A percentile compares a stretch with the other conserved stretches of the same genome.
Evolutionary conservation across 2,113 vertebrate genomes (phyloP).

Genomic region (Serinus canaria): DNA sequence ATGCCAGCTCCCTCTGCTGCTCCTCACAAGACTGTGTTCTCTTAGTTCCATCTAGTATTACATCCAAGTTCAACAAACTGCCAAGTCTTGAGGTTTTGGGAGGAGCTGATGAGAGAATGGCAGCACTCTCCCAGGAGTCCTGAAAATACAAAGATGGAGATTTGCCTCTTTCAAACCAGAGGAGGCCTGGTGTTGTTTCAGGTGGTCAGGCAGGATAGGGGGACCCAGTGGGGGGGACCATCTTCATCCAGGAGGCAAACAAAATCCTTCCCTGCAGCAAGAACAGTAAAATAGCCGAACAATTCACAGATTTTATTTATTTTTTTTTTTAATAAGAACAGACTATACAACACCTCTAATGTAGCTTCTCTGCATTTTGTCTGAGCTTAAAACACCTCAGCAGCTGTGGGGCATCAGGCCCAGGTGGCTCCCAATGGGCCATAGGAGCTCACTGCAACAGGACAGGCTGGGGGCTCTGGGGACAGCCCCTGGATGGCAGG

Average conservation of each 20-base stretch:
- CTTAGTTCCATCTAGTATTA: background rate
- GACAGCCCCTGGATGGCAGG: background rate
- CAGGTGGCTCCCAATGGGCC: background rate
- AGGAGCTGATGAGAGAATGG: background rate
- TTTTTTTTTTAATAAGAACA: background rate
- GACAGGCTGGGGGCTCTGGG: background rate
- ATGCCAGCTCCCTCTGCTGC: background rate
- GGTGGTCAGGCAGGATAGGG: background rate
- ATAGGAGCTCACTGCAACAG: background rate
- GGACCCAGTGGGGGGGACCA: fast-evolving
- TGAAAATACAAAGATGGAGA: background rate
- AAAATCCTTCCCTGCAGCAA: background rate
- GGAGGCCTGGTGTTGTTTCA: background rate
- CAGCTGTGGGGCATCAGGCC: background rate
- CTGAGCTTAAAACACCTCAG: background rate
- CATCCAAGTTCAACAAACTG: background rate
- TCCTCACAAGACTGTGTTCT: background rate
- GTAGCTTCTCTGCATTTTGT: background rate
- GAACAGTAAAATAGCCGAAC: background rate
- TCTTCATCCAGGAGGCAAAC: background rate
- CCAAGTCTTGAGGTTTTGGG: background rate
- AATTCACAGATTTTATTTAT: background rate
- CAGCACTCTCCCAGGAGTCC: background rate
- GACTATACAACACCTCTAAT: background rate
- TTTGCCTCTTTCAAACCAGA: background rate